Evolutionary conservation across 2,113 vertebrate genomes (phyloP).

Genomic region (Lagopus muta): DNA sequence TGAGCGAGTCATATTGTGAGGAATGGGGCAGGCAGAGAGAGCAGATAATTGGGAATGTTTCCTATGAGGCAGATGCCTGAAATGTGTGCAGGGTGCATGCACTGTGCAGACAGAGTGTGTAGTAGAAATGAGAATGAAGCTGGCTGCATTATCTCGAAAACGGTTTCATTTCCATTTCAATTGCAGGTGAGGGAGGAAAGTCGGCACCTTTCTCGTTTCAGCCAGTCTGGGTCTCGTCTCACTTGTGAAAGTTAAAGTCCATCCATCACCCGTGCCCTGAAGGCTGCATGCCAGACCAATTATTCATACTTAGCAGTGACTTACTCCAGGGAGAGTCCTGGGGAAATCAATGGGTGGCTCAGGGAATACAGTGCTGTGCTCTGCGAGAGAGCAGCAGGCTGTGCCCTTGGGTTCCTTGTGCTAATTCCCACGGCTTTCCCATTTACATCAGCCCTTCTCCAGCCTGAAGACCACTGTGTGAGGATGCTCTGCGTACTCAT

Average conservation of each 20-base stretch:
- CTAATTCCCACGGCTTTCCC: background rate
- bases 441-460: background rate
- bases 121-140: background rate
- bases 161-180: conserved; percentile 2
- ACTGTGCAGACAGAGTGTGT: background rate
- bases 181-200: conserved; percentile 39
- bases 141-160: background rate
- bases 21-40: conserved; percentile 8
- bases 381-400: background rate
- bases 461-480: background rate
- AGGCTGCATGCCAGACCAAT: background rate
- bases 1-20: background rate
- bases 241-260: background rate
- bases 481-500: background rate
- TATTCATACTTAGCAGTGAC: background rate
- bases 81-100: background rate
- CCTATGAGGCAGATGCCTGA: background rate
- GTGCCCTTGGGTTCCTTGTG: background rate
- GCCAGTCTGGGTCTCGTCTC: background rate
- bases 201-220: conserved; percentile 24
- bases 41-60: background rate
- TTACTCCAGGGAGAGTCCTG: background rate
- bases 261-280: background rate
- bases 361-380: background rate
- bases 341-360: background rate